A percentile compares a stretch with the other conserved stretches of the same genome.
These are phyloP conservation scores for Melanophora roralis DNA, from an alignment of 2,888 invertebrate species.

Conservation along the genomic window DNA sequence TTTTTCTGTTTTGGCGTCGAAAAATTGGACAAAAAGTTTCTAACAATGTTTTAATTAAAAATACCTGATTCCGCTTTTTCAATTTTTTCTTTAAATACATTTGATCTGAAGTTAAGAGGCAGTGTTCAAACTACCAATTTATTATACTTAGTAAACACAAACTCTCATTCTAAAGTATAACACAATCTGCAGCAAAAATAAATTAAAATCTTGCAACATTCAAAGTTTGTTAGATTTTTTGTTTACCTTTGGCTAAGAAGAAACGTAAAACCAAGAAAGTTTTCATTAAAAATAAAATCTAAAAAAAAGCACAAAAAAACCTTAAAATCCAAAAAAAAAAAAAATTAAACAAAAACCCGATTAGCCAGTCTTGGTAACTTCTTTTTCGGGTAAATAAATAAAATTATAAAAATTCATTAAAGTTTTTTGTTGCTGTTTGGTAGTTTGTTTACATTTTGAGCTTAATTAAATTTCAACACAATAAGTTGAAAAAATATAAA, in stretches of 20 bases:
- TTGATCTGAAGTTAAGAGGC: slow-evolving; percentile 31
- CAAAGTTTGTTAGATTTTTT: slow-evolving; percentile 3
- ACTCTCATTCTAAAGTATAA: neutral
- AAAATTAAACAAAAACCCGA: slow-evolving; percentile 35
- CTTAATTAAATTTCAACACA: slow-evolving; percentile 34
- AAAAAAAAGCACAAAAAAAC: slow-evolving; percentile 20
- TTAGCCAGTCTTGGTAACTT: slow-evolving; percentile 29
- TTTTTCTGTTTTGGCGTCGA: no score
- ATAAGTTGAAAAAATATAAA: neutral
- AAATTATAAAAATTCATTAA: neutral
- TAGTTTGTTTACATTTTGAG: slow-evolving; percentile 22
- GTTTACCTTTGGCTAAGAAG: no score
- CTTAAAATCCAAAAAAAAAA: slow-evolving; percentile 11
- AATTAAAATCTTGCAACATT: slow-evolving; percentile 2
- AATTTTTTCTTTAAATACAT: slow-evolving; percentile 19
- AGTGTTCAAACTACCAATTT: slow-evolving; percentile 9
- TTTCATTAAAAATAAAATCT: neutral
- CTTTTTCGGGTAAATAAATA: slow-evolving; percentile 28
- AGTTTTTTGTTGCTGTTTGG: slow-evolving; percentile 3
- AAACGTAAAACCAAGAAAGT: slow-evolving; percentile 25
- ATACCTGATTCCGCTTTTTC: slow-evolving; percentile 21
- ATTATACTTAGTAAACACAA: neutral
- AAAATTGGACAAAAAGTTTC: neutral
- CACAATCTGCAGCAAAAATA: neutral
- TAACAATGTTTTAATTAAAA: no score